phyloP scores from a whole-genome alignment of 2,888 invertebrate genomes.

The Dryadula phaetusa region DNA sequence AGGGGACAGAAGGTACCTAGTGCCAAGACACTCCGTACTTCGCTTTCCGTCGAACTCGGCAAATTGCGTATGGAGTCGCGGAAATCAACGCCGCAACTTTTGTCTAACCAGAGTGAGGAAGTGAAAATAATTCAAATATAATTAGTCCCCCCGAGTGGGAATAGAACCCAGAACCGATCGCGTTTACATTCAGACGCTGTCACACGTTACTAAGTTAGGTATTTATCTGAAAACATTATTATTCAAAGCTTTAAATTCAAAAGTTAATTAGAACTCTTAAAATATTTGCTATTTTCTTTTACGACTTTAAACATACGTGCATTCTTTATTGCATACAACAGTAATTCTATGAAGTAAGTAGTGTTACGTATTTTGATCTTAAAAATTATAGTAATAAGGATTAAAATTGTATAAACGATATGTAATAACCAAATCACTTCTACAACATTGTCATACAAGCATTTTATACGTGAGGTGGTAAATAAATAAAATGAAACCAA shows the following conservation, averaged over 20 bases:
- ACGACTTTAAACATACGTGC: not conserved
- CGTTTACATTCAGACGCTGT: too few species aligned
- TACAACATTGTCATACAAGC: conserved; percentile 38
- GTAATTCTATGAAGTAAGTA: not conserved
- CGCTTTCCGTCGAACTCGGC: too few species aligned
- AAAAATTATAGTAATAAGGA: not conserved
- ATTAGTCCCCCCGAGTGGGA: too few species aligned
- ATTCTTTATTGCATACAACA: conserved; percentile 13
- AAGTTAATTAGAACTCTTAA: not conserved
- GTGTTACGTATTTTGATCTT: not conserved
- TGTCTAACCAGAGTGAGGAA: too few species aligned
- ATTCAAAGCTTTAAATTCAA: conserved; percentile 4
- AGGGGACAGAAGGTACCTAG: too few species aligned
- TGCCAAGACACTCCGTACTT: too few species aligned
- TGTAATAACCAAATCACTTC: conserved; percentile 5
- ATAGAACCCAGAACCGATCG: too few species aligned
- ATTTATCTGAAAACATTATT: too few species aligned
- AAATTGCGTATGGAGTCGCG: too few species aligned
- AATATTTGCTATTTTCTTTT: not conserved
- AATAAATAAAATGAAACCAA: conserved; percentile 27
- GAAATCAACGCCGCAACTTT: too few species aligned
- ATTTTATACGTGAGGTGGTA: conserved; percentile 38
- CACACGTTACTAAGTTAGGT: too few species aligned
- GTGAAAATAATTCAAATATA: too few species aligned
- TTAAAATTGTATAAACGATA: not conserved